These are phyloP conservation scores for Cnemophilus loriae DNA, from an alignment of 2,113 vertebrate species.

Conservation along the genomic window DNA sequence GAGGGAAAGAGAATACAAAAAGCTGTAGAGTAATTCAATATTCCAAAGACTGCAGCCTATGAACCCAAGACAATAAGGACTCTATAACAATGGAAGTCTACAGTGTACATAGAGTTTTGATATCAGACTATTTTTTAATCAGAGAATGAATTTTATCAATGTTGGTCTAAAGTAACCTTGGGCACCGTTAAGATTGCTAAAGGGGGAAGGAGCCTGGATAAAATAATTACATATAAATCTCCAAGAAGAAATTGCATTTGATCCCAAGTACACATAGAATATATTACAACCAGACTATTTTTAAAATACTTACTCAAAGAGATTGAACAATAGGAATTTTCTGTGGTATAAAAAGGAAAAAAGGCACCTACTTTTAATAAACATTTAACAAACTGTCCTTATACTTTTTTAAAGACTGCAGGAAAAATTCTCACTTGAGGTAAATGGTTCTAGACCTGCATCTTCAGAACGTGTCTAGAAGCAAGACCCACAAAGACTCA, in stretches of 20 bases:
- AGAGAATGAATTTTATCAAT: conserved; percentile 46
- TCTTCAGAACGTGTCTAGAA: not conserved
- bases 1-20: not conserved
- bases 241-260: conserved; percentile 49
- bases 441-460: not conserved
- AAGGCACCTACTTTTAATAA: not conserved
- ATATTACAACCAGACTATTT: conserved; percentile 26
- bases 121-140: conserved; percentile 54
- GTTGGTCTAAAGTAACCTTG: conserved; percentile 52
- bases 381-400: not conserved
- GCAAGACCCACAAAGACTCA: not conserved
- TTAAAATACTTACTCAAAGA: conserved; percentile 7
- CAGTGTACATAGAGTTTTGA: conserved; percentile 18
- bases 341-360: not conserved
- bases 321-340: conserved; percentile 1
- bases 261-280: conserved; percentile 36
- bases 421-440: not conserved
- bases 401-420: not conserved
- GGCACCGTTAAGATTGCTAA: conserved; percentile 22
- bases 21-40: conserved; percentile 5
- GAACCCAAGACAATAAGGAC: conserved; percentile 21
- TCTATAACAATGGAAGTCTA: conserved; percentile 35
- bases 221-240: conserved; percentile 55
- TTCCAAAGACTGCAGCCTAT: conserved; percentile 19
- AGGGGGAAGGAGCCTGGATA: conserved; percentile 1